Base-by-base conservation (phyloP, 2,797 vertebrate species). In the Chelmon rostratus region DNA sequence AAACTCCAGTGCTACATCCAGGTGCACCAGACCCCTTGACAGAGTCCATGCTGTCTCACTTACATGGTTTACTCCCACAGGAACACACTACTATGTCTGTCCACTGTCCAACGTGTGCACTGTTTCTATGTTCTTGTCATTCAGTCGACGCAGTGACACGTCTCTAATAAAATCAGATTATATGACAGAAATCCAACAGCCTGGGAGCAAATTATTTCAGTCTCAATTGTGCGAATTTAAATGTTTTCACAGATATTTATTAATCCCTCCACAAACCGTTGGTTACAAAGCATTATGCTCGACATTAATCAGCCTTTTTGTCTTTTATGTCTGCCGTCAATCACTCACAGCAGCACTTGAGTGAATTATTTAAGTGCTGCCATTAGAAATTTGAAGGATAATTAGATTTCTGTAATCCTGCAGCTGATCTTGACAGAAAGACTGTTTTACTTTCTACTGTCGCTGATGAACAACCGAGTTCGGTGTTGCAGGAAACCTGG, bases 321-420 rank as follows among this genome's bases (percentile, higher is more conserved):
- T 73, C 59, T 65, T 73, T 75, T 37, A 71, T 62, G 76, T 79
- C 38, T 54, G 47, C 68, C 57, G 65, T 16, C 77, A 78, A 9
- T 86, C 73, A 77, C 21, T 74, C 40, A 42, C 42, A 64, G 23
- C 53, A 49, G 62, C 57, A 40, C 49, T 62, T 31, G 38, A 76
- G 35, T 77, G 78, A 81, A 50, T 33, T 1, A 63, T 70, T 72
- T 25, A 74, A 76, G 71, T 57, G 59, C 11, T 33, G 69, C 31
- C 10, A 19, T 53, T 47, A 49, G n/a, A 46, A 49, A 82, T 4
- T 2, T 54, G 68, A 38, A 33, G 21, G 47, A 44, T 68, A 67
- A 82, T 82, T 83, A 6, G 31, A 77, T 83, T 65, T 78, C 16
- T 73, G 58, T 62, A 57, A 78, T 74, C 59, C 40, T 2, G 8